Percentiles rank a stretch among this genome's conserved stretches.
Evolutionary conservation across 2,113 vertebrate genomes (phyloP).

Genomic region (Bungarus multicinctus): DNA sequence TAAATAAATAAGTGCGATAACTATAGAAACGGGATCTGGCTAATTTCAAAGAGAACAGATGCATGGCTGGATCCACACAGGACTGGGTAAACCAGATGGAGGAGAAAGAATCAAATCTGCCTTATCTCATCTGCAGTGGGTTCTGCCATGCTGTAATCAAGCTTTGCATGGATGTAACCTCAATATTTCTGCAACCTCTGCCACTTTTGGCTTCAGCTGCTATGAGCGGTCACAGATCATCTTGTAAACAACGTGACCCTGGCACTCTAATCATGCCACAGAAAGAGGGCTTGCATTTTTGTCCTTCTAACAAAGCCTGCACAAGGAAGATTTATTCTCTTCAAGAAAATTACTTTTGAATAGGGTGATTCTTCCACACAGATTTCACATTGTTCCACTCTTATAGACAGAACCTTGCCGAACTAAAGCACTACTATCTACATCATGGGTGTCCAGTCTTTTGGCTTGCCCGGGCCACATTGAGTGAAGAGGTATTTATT

Average conservation of each 20-base stretch:
- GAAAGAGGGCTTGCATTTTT: background rate
- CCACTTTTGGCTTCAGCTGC: background rate
- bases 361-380: background rate
- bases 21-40: background rate
- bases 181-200: background rate
- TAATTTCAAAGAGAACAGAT: background rate
- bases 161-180: background rate
- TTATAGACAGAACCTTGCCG: no score
- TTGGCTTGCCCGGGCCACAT: no score
- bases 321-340: background rate
- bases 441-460: no score
- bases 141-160: background rate
- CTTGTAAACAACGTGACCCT: slow-evolving; percentile 4
- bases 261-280: background rate
- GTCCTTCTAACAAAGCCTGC: background rate
- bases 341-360: background rate
- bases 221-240: background rate
- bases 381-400: no score
- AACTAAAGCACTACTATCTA: no score
- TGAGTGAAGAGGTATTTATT: no score
- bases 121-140: background rate
- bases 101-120: background rate
- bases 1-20: background rate
- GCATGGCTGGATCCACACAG: background rate
- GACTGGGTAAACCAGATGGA: background rate